Conservation (phyloP, 1,140 invertebrate species). For the Drosophila obscura region DNA sequence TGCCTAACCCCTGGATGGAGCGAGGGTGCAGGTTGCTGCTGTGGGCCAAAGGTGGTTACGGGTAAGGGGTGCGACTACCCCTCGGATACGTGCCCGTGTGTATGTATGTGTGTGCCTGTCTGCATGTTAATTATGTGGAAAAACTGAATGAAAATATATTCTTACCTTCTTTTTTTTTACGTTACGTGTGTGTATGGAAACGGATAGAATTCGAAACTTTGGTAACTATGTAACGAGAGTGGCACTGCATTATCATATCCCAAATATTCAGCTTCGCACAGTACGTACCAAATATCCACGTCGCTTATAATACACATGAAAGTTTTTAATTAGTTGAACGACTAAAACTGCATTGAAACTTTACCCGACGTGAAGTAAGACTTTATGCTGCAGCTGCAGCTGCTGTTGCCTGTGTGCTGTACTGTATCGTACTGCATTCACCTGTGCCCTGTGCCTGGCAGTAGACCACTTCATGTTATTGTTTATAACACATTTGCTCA, state of each 20-base stretch:
- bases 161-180: too few species aligned
- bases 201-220: too few species aligned
- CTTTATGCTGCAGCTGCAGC: constrained; percentile 6
- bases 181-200: too few species aligned
- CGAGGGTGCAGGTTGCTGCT: neutral
- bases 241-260: too few species aligned
- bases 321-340: constrained; percentile 44
- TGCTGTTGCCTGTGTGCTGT: neutral
- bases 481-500: constrained; percentile 68
- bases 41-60: neutral
- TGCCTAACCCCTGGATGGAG: constrained; percentile 45
- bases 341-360: constrained; percentile 38
- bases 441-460: neutral
- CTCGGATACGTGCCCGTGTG: too few species aligned
- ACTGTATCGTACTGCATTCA: neutral
- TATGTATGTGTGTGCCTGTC: constrained; percentile 32
- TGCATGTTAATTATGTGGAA: constrained; percentile 76
- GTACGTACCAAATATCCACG: constrained; percentile 7
- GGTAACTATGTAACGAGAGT: too few species aligned
- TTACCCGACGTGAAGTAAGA: constrained; percentile 12
- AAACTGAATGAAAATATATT: constrained; percentile 42
- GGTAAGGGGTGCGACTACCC: neutral
- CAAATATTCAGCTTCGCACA: too few species aligned
- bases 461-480: constrained; percentile 47
- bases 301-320: constrained; percentile 2